Conservation (phyloP, 37 sponge, comb jelly and placozoan species). For the Corticium candelabrum region DNA sequence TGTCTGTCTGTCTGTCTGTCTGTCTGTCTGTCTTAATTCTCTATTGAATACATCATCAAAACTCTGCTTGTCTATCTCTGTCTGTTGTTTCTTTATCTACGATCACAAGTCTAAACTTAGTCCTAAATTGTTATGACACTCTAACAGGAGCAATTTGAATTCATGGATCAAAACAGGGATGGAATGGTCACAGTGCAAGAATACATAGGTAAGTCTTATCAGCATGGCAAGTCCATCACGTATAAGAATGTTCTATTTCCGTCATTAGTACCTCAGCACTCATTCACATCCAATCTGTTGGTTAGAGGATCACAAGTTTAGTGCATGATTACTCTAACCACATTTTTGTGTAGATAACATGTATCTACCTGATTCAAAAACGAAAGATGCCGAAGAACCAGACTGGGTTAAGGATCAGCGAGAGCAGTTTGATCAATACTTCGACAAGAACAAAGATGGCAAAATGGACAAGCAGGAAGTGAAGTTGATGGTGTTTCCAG, state of each 20-base stretch:
- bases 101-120: too few relatives aligned
- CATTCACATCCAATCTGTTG: too few relatives aligned
- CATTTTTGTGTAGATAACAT: constrained; percentile 45
- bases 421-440: constrained; percentile 48
- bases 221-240: too few relatives aligned
- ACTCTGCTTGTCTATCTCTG: too few relatives aligned
- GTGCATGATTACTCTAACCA: not conserved
- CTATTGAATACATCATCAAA: too few relatives aligned
- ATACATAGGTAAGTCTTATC: constrained; percentile 50
- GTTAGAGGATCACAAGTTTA: constrained; percentile 45
- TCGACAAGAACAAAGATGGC: constrained; percentile 64
- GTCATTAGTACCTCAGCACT: too few relatives aligned
- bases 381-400: constrained; percentile 35
- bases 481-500: constrained; percentile 47
- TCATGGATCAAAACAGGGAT: constrained; percentile 83
- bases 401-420: constrained; percentile 62
- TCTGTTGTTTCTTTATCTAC: too few relatives aligned
- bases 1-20: too few relatives aligned
- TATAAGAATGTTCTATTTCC: too few relatives aligned
- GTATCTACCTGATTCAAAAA: constrained; percentile 39
- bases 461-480: constrained; percentile 60
- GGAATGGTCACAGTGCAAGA: constrained; percentile 61
- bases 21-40: too few relatives aligned
- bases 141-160: constrained; percentile 50
- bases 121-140: too few relatives aligned